A percentile compares a stretch with the other conserved stretches of the same genome.
Evolutionary conservation across 2,113 vertebrate species (phyloP).

Genomic region (Myotis yumanensis): DNA sequence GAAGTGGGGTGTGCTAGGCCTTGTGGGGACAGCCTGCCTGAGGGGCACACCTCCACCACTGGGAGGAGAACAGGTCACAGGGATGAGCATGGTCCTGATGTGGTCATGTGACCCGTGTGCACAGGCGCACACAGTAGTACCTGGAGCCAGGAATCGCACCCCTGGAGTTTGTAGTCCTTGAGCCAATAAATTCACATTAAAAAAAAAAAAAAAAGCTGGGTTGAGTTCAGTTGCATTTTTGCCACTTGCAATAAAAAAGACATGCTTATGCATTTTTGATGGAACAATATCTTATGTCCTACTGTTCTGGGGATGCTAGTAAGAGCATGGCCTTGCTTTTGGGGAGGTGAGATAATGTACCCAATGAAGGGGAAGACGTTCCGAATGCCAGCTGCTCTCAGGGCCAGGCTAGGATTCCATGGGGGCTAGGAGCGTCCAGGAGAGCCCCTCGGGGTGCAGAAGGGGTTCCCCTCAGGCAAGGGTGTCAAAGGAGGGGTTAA

Average conservation of each 20-base stretch:
- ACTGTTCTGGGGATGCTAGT: too few species aligned
- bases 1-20: not conserved
- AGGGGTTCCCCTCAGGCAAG: accelerated
- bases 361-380: not conserved
- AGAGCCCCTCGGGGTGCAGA: accelerated
- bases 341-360: not conserved
- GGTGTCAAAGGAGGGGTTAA: not conserved
- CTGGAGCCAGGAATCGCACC: too few species aligned
- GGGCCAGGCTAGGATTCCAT: too few species aligned
- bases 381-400: not conserved
- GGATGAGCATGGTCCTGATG: not conserved
- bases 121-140: accelerated
- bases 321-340: not conserved
- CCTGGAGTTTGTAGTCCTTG: not conserved
- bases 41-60: not conserved
- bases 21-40: not conserved
- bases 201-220: not conserved
- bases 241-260: not conserved
- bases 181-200: not conserved
- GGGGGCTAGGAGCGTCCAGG: accelerated
- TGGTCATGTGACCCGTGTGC: accelerated
- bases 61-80: not conserved
- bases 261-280: not conserved
- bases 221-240: not conserved
- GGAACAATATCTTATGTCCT: not conserved